Base-by-base conservation (phyloP, 2,888 invertebrate genomes). In the Watsonalla binaria region DNA sequence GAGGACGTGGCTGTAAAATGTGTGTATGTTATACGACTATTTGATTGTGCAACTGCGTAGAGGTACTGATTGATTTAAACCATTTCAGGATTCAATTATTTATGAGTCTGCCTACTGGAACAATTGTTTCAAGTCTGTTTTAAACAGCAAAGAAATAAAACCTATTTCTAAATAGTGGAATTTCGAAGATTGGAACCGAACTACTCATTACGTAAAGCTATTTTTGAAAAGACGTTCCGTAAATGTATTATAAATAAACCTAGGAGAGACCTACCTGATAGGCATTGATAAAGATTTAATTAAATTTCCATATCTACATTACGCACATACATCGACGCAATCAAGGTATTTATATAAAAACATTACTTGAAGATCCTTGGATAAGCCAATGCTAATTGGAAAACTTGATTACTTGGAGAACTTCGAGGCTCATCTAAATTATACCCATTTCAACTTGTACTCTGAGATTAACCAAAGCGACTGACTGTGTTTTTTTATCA, bases 371-470 rank as follows among this genome's bases (percentile, higher is more conserved):
- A 48, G 47, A 35, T 13, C 35, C 33, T 46, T 24, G 51, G 57
- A 70, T 73, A 65, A 68, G 61, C 71, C 68, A 54, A 63, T 63
- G 62, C 60, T 74, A 75, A 75, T 77, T 70, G 72, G 74, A 73
- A 81, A 83, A 82, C 74, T 84, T 80, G 60, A 68, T 66, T 70
- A 70, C 67, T 66, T 57, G 53, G 68, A 58, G 70, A 76, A 72
- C 76, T 77, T 76, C 64, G 69, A 59, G 68, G 65, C 70, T 78
- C 78, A 81, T 82, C 76, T 72, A 81, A 83, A 73, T 82, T 82
- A 66, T 68, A 72, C 70, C 71, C 70, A 73, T 73, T 71, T 64
- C 70, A 66, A 71, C 65, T 70, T 68, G 61, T 62, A 63, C 65
- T 74, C 73, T 74, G 71, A 68, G 59, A 57, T 61, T 60, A 59